Evolutionary conservation across 2,888 invertebrate species (phyloP), one percentile per base, ranked within the genome.

Genomic region (Cryptosula pallasiana): DNA sequence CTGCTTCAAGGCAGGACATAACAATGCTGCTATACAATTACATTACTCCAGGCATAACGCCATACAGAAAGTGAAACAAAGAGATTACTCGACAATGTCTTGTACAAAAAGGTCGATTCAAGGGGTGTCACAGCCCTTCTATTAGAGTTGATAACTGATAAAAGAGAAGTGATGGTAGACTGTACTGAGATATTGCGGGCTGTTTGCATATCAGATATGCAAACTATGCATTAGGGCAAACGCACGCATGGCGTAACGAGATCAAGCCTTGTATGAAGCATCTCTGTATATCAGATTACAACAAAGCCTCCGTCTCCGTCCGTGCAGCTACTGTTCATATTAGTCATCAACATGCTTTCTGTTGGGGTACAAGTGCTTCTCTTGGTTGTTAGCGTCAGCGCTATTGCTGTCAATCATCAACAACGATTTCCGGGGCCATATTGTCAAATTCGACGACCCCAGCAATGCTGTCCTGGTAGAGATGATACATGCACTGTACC

Each of bases 401-500:
- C 25, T 32, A 63, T 63, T 13, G 63, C 27, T 9, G 32, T 27
- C 9, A 5, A 34, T 32, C 63, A 27, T 32, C 25, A 32, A 32
- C 63, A 63, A n/a, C 20, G 63, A n/a, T 63, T 63, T 32, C 63
- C 63, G 32, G 63, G 63, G 1, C 63, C 29, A 9, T 63, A 63
- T 32, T 63, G 63, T 32, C 27, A 13, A 25, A 27, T 75, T 1
- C 76, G 75, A 0, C 73, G 80, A 20, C 77, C 74, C 3, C 69
- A 74, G n/a, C 76, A 77, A 55, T 83, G 83, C 84, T 96, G 96
- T 81, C 79, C 80, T 0, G 88, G 90, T 69, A 87, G 96, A 69
- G 87, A 89, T 76, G 96, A 96, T 83, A 88, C 89, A 25, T 96
- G 96, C 83, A 89, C 93, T 0, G 88, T 90, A 71, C 90, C 90